Evolutionary conservation across 2,113 vertebrate species (phyloP), one percentile per base, ranked within the genome.

Genomic region (Lepisosteus osseus): DNA sequence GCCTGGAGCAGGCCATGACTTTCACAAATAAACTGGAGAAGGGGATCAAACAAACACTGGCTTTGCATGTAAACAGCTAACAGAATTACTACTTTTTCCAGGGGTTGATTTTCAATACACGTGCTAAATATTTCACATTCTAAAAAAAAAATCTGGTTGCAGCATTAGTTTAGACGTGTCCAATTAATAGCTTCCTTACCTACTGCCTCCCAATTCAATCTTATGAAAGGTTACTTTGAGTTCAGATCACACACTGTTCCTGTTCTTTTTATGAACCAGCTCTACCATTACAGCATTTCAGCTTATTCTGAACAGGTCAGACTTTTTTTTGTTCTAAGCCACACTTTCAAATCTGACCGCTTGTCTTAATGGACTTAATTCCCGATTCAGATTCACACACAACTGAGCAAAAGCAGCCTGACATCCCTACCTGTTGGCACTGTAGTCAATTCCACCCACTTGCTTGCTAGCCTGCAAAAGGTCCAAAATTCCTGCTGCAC

Each of bases 401-500:
- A 29, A 29, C 29, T 29, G 29, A 29, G 29, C 29, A 29, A 29
- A 29, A 29, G 29, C 2, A 29, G 29, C 29, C 29, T 29, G 29
- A 51, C 13, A 61, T 29, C 67, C 86, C 3, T 94, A 99, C 97
- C 97, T 99, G 93, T 95, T 98, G 83, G 94, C 84, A 84, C 92
- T 95, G 89, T 98, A 98, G 82, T 98, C 97, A 2, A 98, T 95
- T 5, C 95, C 96, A 5, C 97, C 97, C 73, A 99, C 97, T 94
- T 98, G 96, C 84, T 99, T 98, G 83, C 97, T 99, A 75, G 97
- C 97, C 87, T 99, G 97, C 79, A 99, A 87, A 80, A 99, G 93
- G 84, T 98, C 96, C 69, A 99, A 89, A 70, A 98, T 98, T 75
- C 96, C 96, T 0, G 94, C 94, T 0, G 93, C 91, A 61, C 92